These are phyloP conservation scores for Smutsia gigantea DNA, from an alignment of 2,797 vertebrate species.

Conservation along the genomic window DNA sequence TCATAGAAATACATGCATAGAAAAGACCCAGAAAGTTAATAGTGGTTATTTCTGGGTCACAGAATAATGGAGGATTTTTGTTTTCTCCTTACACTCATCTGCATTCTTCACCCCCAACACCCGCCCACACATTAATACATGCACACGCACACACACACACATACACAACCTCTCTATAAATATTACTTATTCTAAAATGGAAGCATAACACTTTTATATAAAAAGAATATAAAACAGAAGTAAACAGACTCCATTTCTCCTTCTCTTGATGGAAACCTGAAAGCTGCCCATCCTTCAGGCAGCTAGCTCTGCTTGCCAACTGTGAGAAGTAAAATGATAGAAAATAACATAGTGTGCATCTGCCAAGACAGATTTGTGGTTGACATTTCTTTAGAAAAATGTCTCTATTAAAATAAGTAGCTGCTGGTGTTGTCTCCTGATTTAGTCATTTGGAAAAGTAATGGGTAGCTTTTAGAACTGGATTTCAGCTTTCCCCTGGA, in stretches of 20 bases:
- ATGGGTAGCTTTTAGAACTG: constrained; percentile 52
- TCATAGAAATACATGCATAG: constrained; percentile 20
- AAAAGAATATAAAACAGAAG: constrained; percentile 60
- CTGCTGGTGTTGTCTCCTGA: constrained; percentile 69
- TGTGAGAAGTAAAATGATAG: constrained; percentile 47
- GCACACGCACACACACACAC: background rate
- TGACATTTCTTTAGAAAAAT: constrained; percentile 72
- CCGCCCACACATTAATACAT: fast-evolving
- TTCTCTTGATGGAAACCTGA: constrained; percentile 48
- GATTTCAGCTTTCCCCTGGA: constrained; percentile 62
- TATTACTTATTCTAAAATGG: constrained; percentile 34
- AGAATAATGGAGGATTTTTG: constrained; percentile 38
- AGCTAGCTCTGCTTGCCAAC: constrained; percentile 39
- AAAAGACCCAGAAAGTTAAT: constrained; percentile 44
- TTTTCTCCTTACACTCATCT: background rate
- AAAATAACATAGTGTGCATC: constrained; percentile 63
- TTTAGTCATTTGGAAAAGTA: constrained; percentile 66
- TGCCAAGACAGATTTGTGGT: constrained; percentile 68
- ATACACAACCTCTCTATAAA: background rate
- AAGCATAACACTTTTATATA: constrained; percentile 54
- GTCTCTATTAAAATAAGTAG: constrained; percentile 65
- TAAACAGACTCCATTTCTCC: constrained; percentile 52
- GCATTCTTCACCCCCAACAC: background rate
- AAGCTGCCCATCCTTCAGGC: constrained; percentile 66
- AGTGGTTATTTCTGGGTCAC: constrained; percentile 14